Evolutionary conservation across 2,888 invertebrate genomes (phyloP), one percentile per base, ranked within the genome.

Genomic region (Chrysomela aeneicollis): DNA sequence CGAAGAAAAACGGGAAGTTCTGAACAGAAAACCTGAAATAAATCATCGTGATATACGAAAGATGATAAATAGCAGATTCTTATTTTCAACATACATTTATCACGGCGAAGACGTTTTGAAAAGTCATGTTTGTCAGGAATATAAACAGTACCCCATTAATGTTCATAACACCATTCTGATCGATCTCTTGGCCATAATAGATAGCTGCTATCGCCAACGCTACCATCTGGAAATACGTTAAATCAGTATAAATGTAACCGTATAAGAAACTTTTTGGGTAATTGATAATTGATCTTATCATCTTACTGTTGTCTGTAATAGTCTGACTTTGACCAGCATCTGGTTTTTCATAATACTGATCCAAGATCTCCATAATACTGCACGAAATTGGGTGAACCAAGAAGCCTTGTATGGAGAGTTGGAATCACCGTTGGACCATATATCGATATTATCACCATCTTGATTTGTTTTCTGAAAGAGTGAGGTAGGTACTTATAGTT

Each of bases 21-120:
- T 0, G 91, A 87, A 73, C 94, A 94, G 81, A 97, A 96, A 47
- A 95, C 93, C 95, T 95, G 79, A 2, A 77, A 76, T 63, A 60
- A 60, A 52, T 37, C 35, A n/a, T 18, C 17, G 30, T 15, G 2
- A 12, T 42, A 2, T 1, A 18, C 3, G 1, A 9, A 30, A 6
- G 18, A 30, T 1, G 12, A 53, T 15, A 19, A 37, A 49, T 35
- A 30, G 1, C n/a, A 50, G n/a, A 26, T 17, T 17, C 15, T 53
- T 2, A 1, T 18, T 15, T 10, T 12, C 15, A 47, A 86, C 92
- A 89, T 83, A 97, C 97, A 81, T 92, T 93, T 64, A 97, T 91
- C 47, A 97, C 97, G 66, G 95, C 94, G 78, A 96, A 96, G n/a
- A 95, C 90, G 81, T 95, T 96, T 77, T 95, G 94, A 82, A 97